Conservation (phyloP, 2,888 invertebrate species). For the Ochropleura leucogaster region DNA sequence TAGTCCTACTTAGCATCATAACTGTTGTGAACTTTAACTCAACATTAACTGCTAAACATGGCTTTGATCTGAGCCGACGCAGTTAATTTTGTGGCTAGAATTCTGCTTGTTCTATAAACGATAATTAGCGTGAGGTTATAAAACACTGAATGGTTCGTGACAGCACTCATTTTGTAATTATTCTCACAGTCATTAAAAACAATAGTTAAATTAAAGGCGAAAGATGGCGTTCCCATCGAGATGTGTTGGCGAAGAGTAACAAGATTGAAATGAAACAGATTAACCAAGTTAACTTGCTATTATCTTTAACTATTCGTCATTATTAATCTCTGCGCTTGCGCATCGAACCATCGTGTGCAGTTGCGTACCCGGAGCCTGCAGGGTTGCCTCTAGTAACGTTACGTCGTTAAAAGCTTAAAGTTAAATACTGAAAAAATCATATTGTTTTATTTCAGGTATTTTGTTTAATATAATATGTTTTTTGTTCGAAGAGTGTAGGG, state of each 20-base stretch:
- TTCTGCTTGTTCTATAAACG: constrained; percentile 9
- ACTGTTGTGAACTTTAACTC: constrained; percentile 41
- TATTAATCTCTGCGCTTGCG: constrained; percentile 70
- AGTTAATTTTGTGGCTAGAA: constrained; percentile 23
- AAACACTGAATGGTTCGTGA: constrained; percentile 6
- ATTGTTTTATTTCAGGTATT: background rate
- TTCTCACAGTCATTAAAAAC: constrained; percentile 35
- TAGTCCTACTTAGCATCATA: constrained; percentile 26
- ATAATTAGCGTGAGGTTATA: constrained; percentile 12
- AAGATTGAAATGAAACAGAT: constrained; percentile 64
- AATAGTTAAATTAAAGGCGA: constrained; percentile 36
- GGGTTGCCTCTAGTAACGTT: constrained; percentile 42
- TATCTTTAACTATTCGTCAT: constrained; percentile 72
- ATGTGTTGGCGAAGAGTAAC: constrained; percentile 50
- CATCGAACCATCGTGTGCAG: constrained; percentile 62
- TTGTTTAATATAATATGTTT: background rate
- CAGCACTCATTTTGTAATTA: constrained; percentile 27
- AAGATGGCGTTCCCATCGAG: constrained; percentile 40
- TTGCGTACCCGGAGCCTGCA: constrained; percentile 43
- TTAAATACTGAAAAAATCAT: background rate
- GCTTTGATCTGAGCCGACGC: constrained; percentile 41
- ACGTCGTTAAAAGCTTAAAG: background rate
- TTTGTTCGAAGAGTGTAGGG: background rate
- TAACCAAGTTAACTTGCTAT: constrained; percentile 64
- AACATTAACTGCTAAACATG: constrained; percentile 20